Evolutionary conservation across 2,888 invertebrate species (phyloP).

Genomic region (Hypercompe scribonia): DNA sequence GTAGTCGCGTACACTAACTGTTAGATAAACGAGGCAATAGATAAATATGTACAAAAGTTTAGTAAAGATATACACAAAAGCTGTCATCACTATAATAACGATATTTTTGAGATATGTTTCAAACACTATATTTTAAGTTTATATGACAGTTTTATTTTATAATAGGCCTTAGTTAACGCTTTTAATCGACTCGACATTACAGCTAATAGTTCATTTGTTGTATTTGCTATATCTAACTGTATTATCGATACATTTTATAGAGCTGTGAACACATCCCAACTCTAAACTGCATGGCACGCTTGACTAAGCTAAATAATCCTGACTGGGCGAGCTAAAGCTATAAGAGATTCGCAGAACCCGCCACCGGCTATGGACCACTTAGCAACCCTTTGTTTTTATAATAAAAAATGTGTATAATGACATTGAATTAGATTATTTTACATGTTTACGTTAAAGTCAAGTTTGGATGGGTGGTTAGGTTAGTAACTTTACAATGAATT

Average conservation of each 20-base stretch:
- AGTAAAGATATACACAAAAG: background rate
- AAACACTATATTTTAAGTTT: background rate
- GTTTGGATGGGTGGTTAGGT: background rate
- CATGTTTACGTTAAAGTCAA: conserved; percentile 17
- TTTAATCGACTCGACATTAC: background rate
- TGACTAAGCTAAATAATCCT: conserved; percentile 73
- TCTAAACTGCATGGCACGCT: conserved; percentile 58
- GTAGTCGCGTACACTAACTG: too few relatives aligned
- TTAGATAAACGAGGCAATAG: too few relatives aligned
- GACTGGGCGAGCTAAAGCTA: conserved; percentile 68
- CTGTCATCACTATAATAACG: background rate
- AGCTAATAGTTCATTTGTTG: background rate
- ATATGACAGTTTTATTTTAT: background rate
- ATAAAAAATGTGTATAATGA: conserved; percentile 33
- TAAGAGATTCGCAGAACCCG: conserved; percentile 73
- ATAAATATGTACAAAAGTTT: background rate
- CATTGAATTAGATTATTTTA: conserved; percentile 27
- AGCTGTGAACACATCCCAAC: conserved; percentile 27
- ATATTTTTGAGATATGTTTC: background rate
- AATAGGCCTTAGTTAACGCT: background rate
- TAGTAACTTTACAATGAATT: background rate
- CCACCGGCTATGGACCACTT: conserved; percentile 63
- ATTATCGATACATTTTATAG: conserved; percentile 8
- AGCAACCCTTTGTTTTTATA: conserved; percentile 59
- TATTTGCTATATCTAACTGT: background rate